Percentiles rank a stretch among this genome's conserved stretches.
Conservation (phyloP, 2,797 vertebrate genomes). For the Lithobates pipiens region DNA sequence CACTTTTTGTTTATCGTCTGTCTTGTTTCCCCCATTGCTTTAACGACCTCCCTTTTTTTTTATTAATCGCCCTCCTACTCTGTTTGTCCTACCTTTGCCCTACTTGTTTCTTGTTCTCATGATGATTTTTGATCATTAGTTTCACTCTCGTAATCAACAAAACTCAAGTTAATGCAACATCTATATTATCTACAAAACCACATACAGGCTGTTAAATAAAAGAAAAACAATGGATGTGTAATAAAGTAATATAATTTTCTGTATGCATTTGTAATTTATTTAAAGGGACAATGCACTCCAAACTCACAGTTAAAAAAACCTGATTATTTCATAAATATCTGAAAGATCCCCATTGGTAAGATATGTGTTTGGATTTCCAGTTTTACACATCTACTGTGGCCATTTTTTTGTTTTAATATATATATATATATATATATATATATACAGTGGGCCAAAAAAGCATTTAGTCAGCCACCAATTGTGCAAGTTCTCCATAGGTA, state of each 20-base stretch:
- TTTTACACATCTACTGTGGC: too few relatives aligned
- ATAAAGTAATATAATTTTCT: background rate
- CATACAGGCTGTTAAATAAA: background rate
- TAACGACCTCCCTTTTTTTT: constrained; percentile 3
- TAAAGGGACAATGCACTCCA: background rate
- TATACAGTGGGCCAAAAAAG: too few relatives aligned
- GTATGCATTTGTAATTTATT: background rate
- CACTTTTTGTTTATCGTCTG: constrained; percentile 6
- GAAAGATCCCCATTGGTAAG: background rate
- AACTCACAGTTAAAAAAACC: background rate
- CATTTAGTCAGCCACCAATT: too few relatives aligned
- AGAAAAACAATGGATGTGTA: background rate
- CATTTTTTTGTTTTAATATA: too few relatives aligned
- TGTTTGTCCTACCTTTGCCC: constrained; percentile 40
- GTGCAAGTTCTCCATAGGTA: too few relatives aligned
- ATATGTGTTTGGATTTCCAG: too few relatives aligned
- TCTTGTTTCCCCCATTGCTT: constrained; percentile 6
- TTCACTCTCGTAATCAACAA: background rate
- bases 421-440: too few relatives aligned
- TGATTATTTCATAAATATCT: background rate
- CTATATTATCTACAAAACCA: background rate
- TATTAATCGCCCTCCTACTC: constrained; percentile 28
- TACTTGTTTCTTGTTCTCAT: constrained; percentile 3
- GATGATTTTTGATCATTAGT: background rate
- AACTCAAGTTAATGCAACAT: background rate